Evolutionary conservation across 2,888 invertebrate species (phyloP), one percentile per base, ranked within the genome.

Genomic region (Balanococcus diminutus): DNA sequence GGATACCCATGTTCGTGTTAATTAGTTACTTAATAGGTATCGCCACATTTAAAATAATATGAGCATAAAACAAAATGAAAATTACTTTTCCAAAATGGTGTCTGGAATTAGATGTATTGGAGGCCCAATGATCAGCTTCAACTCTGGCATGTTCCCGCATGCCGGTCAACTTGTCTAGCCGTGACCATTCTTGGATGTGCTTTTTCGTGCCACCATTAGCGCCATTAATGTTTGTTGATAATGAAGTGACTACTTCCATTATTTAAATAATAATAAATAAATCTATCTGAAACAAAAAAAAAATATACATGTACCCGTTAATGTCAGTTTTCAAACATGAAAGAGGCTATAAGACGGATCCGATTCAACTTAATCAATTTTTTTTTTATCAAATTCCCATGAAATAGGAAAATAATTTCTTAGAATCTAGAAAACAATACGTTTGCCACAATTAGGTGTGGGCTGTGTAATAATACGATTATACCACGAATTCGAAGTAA

Each of bases 121-220:
- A 90, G 75, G 91, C 89, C 92, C 92, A 92, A 87, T 91, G 91
- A 88, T 91, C 92, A 42, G 91, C 91, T 89, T 92, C 92, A 46
- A 91, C 89, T 46, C 92, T 89, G 46, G 92, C 92, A 87, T 91
- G 90, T 89, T 92, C 92, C 88, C 92, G 89, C 88, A 91, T 91
- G 31, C 92, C 92, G 46, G 92, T 92, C 88, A 92, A 89, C 88
- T 90, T 90, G 89, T 92, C 92, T 87, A 92, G 89, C 87, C 91
- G 89, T 86, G 91, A 91, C 92, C 92, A 92, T 88, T 92, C 92
- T 88, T 91, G 90, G 87, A 92, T 91, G 88, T 91, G 91, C 87
- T 91, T 91, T 88, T 91, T 86, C 81, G 87, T 83, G 84, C 86
- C 86, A 19, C 82, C 82, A 46, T 61, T 82, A n/a, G 86, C 32